Conservation (phyloP, 2,888 invertebrate species). For the Pachycephus smyrnensis region DNA sequence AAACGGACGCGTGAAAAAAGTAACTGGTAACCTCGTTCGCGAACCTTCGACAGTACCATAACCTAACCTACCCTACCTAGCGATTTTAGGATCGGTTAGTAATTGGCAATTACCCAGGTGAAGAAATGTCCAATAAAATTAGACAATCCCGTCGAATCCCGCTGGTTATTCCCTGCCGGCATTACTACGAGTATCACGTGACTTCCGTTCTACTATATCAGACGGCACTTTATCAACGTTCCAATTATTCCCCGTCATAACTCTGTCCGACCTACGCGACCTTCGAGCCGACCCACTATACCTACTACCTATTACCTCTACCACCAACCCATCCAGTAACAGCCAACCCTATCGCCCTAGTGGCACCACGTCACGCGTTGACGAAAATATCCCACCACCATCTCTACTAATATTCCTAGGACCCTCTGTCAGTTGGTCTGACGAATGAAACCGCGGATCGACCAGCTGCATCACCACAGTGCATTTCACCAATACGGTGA, state of each 20-base stretch:
- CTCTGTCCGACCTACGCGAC: background rate
- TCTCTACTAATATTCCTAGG: background rate
- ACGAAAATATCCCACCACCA: slow-evolving; percentile 1
- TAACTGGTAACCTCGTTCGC: background rate
- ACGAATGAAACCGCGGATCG: background rate
- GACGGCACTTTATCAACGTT: slow-evolving; percentile 1
- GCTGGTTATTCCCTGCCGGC: background rate
- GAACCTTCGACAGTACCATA: background rate
- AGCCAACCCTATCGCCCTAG: background rate
- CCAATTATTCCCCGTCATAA: slow-evolving; percentile 9
- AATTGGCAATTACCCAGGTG: background rate
- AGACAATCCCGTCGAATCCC: background rate
- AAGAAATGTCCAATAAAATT: background rate
- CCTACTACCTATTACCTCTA: background rate
- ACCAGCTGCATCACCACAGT: background rate
- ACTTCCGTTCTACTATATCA: background rate
- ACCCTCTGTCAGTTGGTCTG: background rate
- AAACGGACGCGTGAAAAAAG: background rate
- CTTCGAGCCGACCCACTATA: background rate
- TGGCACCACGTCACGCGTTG: background rate
- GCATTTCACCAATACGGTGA: background rate
- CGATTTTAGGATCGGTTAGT: background rate
- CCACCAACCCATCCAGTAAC: background rate
- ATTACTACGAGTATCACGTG: background rate
- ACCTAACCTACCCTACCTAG: background rate